These are phyloP conservation scores for Epizoanthus rinbou DNA, from an alignment of 92 coral and sea anemone species.

Conservation along the genomic window DNA sequence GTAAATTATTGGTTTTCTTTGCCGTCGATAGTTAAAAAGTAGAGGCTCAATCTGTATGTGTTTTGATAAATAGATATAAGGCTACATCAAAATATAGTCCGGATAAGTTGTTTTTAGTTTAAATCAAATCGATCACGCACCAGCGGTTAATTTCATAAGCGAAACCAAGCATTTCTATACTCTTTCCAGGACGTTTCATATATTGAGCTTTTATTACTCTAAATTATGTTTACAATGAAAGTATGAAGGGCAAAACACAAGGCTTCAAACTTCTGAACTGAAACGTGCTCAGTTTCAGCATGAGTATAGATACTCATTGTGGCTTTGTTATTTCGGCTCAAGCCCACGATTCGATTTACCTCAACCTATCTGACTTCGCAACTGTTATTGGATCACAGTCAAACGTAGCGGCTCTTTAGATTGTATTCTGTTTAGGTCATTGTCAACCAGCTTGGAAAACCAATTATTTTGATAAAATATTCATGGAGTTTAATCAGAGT, in stretches of 20 bases:
- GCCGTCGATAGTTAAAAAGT: neutral
- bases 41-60: neutral
- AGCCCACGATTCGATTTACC: neutral
- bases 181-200: too few relatives aligned
- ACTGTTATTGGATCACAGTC: constrained; percentile 1
- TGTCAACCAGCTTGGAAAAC: too few relatives aligned
- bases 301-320: neutral
- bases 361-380: neutral
- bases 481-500: too few relatives aligned
- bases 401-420: neutral
- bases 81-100: neutral
- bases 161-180: neutral
- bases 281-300: too few relatives aligned
- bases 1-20: too few relatives aligned
- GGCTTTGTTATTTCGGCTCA: neutral
- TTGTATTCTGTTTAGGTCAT: too few relatives aligned
- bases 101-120: neutral
- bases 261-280: too few relatives aligned
- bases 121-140: neutral
- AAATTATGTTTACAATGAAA: too few relatives aligned
- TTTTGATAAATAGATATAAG: neutral
- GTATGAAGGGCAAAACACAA: too few relatives aligned
- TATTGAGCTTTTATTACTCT: too few relatives aligned
- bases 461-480: too few relatives aligned
- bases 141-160: too few relatives aligned